A percentile compares a stretch with the other conserved stretches of the same genome.
Evolutionary conservation across 2,113 vertebrate genomes (phyloP).

Genomic region (Megalops atlanticus): DNA sequence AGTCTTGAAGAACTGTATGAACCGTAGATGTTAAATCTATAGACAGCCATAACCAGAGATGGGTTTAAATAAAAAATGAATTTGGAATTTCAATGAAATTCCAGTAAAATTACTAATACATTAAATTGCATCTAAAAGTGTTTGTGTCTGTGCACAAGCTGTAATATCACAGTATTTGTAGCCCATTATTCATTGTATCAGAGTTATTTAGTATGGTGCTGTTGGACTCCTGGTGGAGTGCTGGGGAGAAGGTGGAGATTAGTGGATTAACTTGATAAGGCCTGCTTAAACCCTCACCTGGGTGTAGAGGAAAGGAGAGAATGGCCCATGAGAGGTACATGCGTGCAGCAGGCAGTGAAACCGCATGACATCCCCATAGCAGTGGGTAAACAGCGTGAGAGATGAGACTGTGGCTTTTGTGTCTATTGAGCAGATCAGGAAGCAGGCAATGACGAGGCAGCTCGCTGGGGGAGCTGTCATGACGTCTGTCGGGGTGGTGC

Average conservation of each 20-base stretch:
- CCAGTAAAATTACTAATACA: no score
- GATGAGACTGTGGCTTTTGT: neutral
- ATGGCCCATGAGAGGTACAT: neutral
- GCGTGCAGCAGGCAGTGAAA: neutral
- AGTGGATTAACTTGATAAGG: neutral
- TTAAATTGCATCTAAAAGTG: no score
- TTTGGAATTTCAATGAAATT: no score
- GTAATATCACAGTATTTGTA: no score
- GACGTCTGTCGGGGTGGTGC: neutral
- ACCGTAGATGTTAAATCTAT: no score
- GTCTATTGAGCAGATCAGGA: neutral
- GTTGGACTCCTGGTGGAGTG: neutral
- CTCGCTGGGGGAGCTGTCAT: neutral
- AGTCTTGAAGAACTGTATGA: no score
- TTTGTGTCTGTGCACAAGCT: no score
- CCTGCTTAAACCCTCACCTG: neutral
- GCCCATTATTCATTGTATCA: no score
- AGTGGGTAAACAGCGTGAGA: neutral
- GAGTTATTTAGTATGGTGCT: no score
- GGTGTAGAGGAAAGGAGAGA: neutral
- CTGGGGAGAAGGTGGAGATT: neutral
- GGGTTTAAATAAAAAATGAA: no score
- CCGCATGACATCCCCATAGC: neutral
- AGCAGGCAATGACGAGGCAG: neutral
- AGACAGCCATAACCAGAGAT: no score